Evolutionary conservation across 2,113 vertebrate species (phyloP), one percentile per base, ranked within the genome.

Genomic region (Hippocampus zosterae): DNA sequence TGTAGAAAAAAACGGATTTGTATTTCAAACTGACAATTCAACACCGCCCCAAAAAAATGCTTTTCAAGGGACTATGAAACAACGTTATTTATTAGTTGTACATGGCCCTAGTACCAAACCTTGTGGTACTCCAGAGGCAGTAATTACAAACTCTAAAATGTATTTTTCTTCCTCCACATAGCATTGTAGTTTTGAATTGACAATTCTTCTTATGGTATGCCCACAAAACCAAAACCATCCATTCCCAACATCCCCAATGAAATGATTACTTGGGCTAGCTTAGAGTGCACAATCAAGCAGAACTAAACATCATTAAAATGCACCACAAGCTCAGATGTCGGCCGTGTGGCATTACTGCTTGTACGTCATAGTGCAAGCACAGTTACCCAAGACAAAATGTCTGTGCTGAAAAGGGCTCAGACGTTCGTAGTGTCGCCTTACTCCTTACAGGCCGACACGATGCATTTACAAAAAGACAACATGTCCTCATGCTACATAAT

Each of bases 401-500:
- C 59, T 61, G 18, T 16, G 13, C 13, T 19, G 12, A 71, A 3
- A 23, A 41, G 27, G 23, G 55, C 33, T 59, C 23, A 50, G 63
- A 67, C 15, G 16, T 37, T 37, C 23, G 40, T 19, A 56, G 16
- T 37, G 40, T 62, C 19, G 18, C 48, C 23, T 71, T 68, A 57
- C 71, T 65, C 56, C 61, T 70, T 25, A 59, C 25, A 12, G 12
- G 19, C 55, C 53, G 48, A 11, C 21, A 65, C 69, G 76, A 69
- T 56, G 56, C 33, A 71, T 53, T 62, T 29, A 65, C 62, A 40
- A 48, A 63, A 81, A 78, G n/a, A 67, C 37, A 72, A 53, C 41
- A 57, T 27, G 12, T 67, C 69, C 67, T 37, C 33, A 40, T 60
- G 55, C 72, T 78, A 68, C 44, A 61, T 78, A 78, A 82, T 62